Evolutionary conservation across 2,888 invertebrate species (phyloP).

Genomic region (Nephrocerus scutellatus): DNA sequence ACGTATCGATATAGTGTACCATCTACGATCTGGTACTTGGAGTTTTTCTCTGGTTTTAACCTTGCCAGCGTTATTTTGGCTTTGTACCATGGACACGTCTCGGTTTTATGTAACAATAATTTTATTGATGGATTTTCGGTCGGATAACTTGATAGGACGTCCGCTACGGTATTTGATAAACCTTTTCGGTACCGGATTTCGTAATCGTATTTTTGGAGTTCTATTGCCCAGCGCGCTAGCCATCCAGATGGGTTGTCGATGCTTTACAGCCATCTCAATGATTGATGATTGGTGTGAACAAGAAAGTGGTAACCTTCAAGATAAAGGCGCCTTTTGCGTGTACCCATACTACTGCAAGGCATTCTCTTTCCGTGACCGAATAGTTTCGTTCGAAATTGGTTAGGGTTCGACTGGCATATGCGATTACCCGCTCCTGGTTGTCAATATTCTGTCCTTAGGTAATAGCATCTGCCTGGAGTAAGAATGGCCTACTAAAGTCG

Average conservation of each 20-base stretch:
- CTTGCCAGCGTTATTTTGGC: too few species aligned
- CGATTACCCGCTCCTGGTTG: not conserved
- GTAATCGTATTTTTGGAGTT: not conserved
- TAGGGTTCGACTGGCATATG: not conserved
- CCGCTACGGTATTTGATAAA: too few species aligned
- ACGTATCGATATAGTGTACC: too few species aligned
- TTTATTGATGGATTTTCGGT: too few species aligned
- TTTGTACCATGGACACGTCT: too few species aligned
- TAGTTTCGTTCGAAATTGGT: not conserved
- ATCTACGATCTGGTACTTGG: too few species aligned
- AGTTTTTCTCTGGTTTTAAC: too few species aligned
- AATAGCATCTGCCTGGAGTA: not conserved
- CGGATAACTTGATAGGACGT: too few species aligned
- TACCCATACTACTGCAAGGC: constrained; percentile 7
- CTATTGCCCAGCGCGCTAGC: not conserved
- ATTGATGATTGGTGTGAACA: constrained; percentile 10
- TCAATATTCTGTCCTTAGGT: not conserved
- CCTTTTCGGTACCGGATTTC: not conserved
- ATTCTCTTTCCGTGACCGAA: constrained; percentile 3
- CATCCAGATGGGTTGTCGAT: not conserved
- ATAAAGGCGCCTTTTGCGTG: constrained; percentile 7
- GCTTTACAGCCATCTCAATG: constrained; percentile 4
- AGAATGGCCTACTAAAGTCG: not conserved
- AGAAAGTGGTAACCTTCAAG: constrained; percentile 9
- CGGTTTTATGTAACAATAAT: too few species aligned